A percentile compares a stretch with the other conserved stretches of the same genome.
phyloP scores from a whole-genome alignment of 2,113 vertebrate genomes.

The Cyprinodon brontotheroides region DNA sequence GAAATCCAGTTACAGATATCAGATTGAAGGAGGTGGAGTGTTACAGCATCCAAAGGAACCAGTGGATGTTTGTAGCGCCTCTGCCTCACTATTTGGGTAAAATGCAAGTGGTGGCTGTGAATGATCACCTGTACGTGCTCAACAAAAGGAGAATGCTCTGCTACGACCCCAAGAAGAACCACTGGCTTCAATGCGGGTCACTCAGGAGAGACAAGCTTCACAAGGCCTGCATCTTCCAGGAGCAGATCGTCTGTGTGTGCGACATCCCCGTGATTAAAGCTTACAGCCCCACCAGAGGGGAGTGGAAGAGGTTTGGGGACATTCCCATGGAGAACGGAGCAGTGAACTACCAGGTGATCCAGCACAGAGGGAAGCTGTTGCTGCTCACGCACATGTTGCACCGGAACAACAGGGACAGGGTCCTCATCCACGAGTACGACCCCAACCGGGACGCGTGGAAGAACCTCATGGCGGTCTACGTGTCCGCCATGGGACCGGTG shows the following conservation, averaged over 20 bases:
- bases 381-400: conserved; percentile 85
- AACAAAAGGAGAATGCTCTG: conserved; percentile 88
- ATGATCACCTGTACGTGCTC: conserved; percentile 86
- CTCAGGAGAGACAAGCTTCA: conserved; percentile 86
- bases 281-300: conserved; percentile 85
- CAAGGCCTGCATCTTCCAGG: conserved; percentile 88
- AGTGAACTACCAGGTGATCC: conserved; percentile 87
- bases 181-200: conserved; percentile 87
- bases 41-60: conserved; percentile 88
- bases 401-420: conserved; percentile 87
- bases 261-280: conserved; percentile 88
- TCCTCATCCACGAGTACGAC: conserved; percentile 88
- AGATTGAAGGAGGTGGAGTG: conserved; percentile 88
- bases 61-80: conserved; percentile 86
- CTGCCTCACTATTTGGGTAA: conserved; percentile 87
- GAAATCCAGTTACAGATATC: conserved; percentile 82
- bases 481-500: conserved; percentile 82
- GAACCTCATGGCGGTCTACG: conserved; percentile 85
- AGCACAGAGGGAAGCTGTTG: conserved; percentile 81
- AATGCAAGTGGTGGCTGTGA: conserved; percentile 85
- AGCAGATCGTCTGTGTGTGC: conserved; percentile 89
- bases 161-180: conserved; percentile 85
- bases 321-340: conserved; percentile 86
- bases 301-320: conserved; percentile 85
- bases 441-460: conserved; percentile 81